These are phyloP conservation scores for Charina bottae DNA, from an alignment of 2,113 vertebrate genomes.

Conservation along the genomic window DNA sequence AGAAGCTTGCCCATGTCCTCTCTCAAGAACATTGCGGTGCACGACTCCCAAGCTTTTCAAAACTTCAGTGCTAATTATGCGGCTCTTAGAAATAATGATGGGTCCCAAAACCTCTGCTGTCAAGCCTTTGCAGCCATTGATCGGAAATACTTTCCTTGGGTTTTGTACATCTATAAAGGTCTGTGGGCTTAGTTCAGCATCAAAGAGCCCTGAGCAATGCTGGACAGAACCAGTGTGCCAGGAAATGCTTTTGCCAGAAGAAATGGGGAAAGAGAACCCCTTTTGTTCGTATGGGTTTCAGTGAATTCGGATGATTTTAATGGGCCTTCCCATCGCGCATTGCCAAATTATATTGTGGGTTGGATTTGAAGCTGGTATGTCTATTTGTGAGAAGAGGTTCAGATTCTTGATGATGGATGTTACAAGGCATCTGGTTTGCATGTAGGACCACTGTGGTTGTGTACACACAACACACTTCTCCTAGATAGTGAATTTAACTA, in stretches of 20 bases:
- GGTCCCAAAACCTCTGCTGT: conserved; percentile 18
- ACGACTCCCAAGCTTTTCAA: conserved; percentile 32
- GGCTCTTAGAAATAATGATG: conserved; percentile 26
- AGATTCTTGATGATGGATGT: neutral
- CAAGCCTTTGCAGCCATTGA: neutral
- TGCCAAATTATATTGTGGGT: rapidly evolving
- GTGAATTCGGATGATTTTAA: rapidly evolving
- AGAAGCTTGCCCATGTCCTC: neutral
- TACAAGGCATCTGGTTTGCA: neutral
- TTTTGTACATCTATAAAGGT: conserved; percentile 12
- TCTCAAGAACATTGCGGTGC: conserved; percentile 35
- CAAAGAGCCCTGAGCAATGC: conserved; percentile 5
- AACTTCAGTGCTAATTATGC: conserved; percentile 38
- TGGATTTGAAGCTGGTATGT: conserved; percentile 20
- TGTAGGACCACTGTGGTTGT: neutral
- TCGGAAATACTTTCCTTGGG: neutral
- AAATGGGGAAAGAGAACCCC: neutral
- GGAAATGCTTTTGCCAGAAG: neutral
- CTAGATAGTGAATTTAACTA: neutral
- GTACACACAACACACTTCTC: neutral
- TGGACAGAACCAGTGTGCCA: neutral
- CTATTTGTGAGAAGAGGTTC: conserved; percentile 30
- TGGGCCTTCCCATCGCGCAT: neutral
- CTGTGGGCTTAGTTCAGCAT: conserved; percentile 5
- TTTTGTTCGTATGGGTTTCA: neutral